phyloP scores from a whole-genome alignment of 2,113 vertebrate genomes.

The Pterophyllum scalare region DNA sequence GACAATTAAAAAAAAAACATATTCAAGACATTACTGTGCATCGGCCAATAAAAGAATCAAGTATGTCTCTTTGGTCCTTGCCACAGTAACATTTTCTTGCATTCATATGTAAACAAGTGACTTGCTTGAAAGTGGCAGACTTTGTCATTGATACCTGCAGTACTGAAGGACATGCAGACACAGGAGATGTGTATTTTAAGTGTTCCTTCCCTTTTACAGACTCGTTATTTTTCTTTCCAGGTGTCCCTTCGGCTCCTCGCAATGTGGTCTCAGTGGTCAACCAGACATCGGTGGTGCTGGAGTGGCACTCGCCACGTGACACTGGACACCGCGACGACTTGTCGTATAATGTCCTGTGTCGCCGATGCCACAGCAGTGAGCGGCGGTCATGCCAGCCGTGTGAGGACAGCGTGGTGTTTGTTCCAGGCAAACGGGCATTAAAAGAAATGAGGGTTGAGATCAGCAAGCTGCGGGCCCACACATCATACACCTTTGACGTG shows the following conservation, averaged over 20 bases:
- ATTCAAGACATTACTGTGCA: not conserved
- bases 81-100: constrained; percentile 25
- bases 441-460: constrained; percentile 90
- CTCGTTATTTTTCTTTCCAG: constrained; percentile 70
- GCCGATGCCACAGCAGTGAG: constrained; percentile 89
- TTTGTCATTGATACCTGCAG: not conserved
- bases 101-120: constrained; percentile 25
- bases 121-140: not conserved
- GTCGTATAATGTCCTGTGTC: constrained; percentile 94
- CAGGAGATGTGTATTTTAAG: not conserved
- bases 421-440: constrained; percentile 88
- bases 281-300: constrained; percentile 93
- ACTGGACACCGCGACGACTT: constrained; percentile 91
- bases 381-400: constrained; percentile 91
- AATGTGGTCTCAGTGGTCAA: constrained; percentile 96
- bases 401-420: constrained; percentile 91
- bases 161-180: not conserved
- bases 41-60: not conserved
- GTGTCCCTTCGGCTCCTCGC: constrained; percentile 92
- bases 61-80: not conserved
- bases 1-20: too few species aligned
- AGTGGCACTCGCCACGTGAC: constrained; percentile 94
- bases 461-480: constrained; percentile 94
- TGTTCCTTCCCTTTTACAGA: not conserved
- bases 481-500: constrained; percentile 93